Evolutionary conservation across 2,888 invertebrate genomes (phyloP).

Genomic region (Hydriomena furcata): DNA sequence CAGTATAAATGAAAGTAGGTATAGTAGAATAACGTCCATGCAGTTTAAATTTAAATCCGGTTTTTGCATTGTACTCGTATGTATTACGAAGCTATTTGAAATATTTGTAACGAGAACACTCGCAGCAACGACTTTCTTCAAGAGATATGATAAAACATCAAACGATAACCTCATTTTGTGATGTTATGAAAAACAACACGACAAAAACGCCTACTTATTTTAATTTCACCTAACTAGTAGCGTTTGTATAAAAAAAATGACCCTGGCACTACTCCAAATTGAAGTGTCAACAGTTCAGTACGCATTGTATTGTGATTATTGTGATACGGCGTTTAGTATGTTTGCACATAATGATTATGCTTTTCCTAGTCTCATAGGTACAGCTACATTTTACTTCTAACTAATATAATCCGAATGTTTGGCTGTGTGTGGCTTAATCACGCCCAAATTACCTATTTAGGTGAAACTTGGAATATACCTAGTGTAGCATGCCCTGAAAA

Average conservation of each 20-base stretch:
- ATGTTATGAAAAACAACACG: slow-evolving; percentile 1
- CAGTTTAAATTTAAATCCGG: no score
- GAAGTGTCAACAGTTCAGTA: slow-evolving; percentile 27
- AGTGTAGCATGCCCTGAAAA: no score
- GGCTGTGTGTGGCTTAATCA: no score
- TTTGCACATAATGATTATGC: background rate
- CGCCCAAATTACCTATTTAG: no score
- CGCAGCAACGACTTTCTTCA: background rate
- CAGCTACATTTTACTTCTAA: background rate
- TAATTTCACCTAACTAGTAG: background rate
- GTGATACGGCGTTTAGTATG: background rate
- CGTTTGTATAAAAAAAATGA: slow-evolving; percentile 16
- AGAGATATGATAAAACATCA: slow-evolving; percentile 2
- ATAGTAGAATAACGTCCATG: no score
- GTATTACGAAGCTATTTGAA: slow-evolving; percentile 1
- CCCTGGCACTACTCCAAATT: slow-evolving; percentile 29
- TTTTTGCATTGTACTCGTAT: no score
- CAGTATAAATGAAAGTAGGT: no score
- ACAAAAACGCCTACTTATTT: background rate
- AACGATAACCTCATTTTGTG: background rate
- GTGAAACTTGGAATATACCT: no score
- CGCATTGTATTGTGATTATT: slow-evolving; percentile 20
- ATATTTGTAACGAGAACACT: background rate
- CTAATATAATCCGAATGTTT: background rate
- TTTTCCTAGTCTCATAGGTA: no score